These are phyloP conservation scores for Lutjanus argentimaculatus DNA, from an alignment of 2,797 vertebrate genomes.

Conservation along the genomic window DNA sequence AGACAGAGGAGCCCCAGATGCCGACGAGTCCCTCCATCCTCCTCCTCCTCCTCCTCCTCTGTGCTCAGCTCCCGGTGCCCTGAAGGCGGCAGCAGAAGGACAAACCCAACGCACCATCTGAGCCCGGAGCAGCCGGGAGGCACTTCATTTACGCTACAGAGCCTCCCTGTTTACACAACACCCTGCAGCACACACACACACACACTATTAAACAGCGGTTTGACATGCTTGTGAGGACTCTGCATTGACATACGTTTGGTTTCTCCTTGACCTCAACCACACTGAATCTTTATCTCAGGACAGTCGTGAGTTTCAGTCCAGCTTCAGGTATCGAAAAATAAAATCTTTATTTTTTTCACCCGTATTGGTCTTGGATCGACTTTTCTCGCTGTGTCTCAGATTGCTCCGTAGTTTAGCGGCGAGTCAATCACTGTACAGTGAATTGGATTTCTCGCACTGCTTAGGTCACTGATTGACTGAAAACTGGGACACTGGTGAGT, in stretches of 20 bases:
- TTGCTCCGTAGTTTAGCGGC: neutral
- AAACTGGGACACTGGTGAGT: slow-evolving; percentile 36
- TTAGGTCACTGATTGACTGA: slow-evolving; percentile 22
- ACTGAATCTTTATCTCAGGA: neutral
- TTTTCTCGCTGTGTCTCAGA: neutral
- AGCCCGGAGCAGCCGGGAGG: slow-evolving; percentile 55
- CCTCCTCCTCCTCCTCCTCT: slow-evolving; percentile 11
- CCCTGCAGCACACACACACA: slow-evolving; percentile 35
- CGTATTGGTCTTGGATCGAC: neutral
- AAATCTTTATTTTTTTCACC: neutral
- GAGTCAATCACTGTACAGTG: neutral
- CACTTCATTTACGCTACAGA: slow-evolving; percentile 72
- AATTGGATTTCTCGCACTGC: slow-evolving; percentile 26
- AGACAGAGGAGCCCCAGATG: slow-evolving; percentile 42
- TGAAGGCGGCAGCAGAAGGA: slow-evolving; percentile 64
- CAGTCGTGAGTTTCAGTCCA: neutral
- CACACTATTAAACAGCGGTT: neutral
- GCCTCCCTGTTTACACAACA: slow-evolving; percentile 61
- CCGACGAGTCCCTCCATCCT: neutral
- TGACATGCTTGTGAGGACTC: slow-evolving; percentile 32
- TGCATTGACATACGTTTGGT: slow-evolving; percentile 14
- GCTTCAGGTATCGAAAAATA: neutral
- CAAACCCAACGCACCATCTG: slow-evolving; percentile 71
- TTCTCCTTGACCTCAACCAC: slow-evolving; percentile 21
- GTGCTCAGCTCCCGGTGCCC: slow-evolving; percentile 43